phyloP scores from a whole-genome alignment of 2,797 vertebrate genomes.

The Rhyacichthys aspro region DNA sequence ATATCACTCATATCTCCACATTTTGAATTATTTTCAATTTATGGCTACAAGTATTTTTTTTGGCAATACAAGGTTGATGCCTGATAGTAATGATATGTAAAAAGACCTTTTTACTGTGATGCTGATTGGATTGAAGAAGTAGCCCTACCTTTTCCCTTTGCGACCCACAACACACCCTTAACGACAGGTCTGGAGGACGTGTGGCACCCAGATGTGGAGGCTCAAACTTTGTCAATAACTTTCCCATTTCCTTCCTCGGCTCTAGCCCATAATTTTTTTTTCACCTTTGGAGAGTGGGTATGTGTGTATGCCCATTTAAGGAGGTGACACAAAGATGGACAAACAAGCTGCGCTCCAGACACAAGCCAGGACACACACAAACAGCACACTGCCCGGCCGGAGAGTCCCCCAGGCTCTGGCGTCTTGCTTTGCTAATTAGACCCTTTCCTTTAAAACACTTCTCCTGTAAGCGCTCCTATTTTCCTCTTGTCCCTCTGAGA shows the following conservation, averaged over 20 bases:
- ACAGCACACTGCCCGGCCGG: constrained; percentile 35
- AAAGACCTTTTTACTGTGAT: too few species aligned
- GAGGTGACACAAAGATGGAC: constrained; percentile 50
- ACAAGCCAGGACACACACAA: constrained; percentile 41
- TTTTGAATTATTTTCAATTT: too few species aligned
- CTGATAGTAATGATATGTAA: too few species aligned
- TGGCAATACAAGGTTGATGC: too few species aligned
- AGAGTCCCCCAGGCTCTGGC: constrained; percentile 70
- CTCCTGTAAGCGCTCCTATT: constrained; percentile 79
- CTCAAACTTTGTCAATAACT: constrained; percentile 34
- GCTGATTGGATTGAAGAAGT: not conserved
- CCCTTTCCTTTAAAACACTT: constrained; percentile 81
- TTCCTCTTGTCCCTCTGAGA: constrained; percentile 75
- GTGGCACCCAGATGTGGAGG: constrained; percentile 54
- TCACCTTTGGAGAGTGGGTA: constrained; percentile 17
- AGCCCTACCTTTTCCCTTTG: constrained; percentile 10
- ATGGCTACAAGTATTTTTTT: too few species aligned
- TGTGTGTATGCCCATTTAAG: constrained; percentile 7
- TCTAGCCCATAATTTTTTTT: constrained; percentile 46
- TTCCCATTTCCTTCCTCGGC: constrained; percentile 47
- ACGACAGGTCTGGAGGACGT: constrained; percentile 26
- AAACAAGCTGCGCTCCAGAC: constrained; percentile 55
- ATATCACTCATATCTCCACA: too few species aligned
- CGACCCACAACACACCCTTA: constrained; percentile 19
- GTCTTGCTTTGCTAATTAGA: constrained; percentile 84